A percentile compares a stretch with the other conserved stretches of the same genome.
Conservation (phyloP, 2,113 vertebrate genomes). For the Pionites leucogaster region DNA sequence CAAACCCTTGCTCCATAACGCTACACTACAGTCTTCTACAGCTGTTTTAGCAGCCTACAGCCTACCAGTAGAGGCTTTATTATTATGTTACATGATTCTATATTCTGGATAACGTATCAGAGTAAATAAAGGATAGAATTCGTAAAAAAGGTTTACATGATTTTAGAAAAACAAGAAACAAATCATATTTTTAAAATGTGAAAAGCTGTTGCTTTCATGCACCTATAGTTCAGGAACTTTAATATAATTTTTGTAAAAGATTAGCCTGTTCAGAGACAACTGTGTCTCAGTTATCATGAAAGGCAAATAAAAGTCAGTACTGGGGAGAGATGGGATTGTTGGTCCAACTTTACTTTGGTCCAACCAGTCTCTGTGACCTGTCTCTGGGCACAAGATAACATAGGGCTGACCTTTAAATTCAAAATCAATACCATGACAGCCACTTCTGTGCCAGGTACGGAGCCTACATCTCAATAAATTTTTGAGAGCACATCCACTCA, state of each 20-base stretch:
- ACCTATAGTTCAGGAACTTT: background rate
- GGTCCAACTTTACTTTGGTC: no score
- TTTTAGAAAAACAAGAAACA: background rate
- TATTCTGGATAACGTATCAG: background rate
- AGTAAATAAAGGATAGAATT: background rate
- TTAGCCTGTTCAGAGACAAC: background rate
- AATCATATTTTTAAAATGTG: background rate
- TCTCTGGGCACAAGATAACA: no score
- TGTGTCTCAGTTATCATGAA: rapidly evolving
- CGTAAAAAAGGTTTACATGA: background rate
- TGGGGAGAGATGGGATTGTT: no score
- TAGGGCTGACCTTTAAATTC: no score
- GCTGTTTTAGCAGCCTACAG: background rate
- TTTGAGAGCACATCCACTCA: no score
- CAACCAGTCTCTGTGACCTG: no score
- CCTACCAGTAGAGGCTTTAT: background rate
- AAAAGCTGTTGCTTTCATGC: background rate
- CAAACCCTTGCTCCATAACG: background rate
- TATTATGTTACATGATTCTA: background rate
- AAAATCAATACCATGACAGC: no score
- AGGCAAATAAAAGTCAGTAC: no score
- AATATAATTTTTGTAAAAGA: background rate
- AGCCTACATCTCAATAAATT: no score
- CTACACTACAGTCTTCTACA: background rate
- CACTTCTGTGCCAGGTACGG: no score